Evolutionary conservation across 2,888 invertebrate species (phyloP).

Genomic region (Liopterus haemorrhoidalis): DNA sequence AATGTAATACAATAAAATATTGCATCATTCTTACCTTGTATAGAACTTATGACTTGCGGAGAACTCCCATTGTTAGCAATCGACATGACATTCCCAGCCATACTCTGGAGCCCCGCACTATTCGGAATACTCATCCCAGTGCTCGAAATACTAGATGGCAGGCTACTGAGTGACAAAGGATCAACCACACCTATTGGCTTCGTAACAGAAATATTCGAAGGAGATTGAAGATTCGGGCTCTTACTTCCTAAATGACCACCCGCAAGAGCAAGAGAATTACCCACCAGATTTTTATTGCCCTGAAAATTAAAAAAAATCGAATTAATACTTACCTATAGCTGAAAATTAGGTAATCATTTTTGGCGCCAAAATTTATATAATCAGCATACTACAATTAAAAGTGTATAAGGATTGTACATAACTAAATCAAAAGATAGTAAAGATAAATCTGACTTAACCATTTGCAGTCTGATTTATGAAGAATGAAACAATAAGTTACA

Average conservation of each 20-base stretch:
- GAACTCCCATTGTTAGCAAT: slow-evolving; percentile 70
- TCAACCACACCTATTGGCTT: slow-evolving; percentile 52
- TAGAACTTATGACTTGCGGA: slow-evolving; percentile 65
- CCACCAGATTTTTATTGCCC: slow-evolving; percentile 66
- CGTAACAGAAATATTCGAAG: slow-evolving; percentile 74
- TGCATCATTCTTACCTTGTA: slow-evolving; percentile 53
- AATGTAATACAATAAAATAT: neutral
- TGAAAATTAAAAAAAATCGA: slow-evolving; percentile 46
- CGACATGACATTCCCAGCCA: slow-evolving; percentile 50
- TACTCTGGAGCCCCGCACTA: slow-evolving; percentile 49
- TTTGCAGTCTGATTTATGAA: too few relatives aligned
- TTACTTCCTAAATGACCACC: slow-evolving; percentile 73
- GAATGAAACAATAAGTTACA: too few relatives aligned
- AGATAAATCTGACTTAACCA: too few relatives aligned
- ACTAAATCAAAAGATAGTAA: too few relatives aligned
- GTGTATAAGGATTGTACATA: too few relatives aligned
- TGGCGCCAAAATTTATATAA: too few relatives aligned
- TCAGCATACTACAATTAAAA: too few relatives aligned
- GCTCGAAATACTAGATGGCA: slow-evolving; percentile 52
- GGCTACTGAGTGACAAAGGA: slow-evolving; percentile 54
- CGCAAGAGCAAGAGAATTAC: slow-evolving; percentile 65
- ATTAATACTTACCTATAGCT: slow-evolving; percentile 2
- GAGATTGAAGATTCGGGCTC: slow-evolving; percentile 79
- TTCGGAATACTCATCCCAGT: slow-evolving; percentile 46
- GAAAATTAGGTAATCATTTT: too few relatives aligned